Evolutionary conservation across 2,888 invertebrate species (phyloP).

Genomic region (Tenthredo livida): DNA sequence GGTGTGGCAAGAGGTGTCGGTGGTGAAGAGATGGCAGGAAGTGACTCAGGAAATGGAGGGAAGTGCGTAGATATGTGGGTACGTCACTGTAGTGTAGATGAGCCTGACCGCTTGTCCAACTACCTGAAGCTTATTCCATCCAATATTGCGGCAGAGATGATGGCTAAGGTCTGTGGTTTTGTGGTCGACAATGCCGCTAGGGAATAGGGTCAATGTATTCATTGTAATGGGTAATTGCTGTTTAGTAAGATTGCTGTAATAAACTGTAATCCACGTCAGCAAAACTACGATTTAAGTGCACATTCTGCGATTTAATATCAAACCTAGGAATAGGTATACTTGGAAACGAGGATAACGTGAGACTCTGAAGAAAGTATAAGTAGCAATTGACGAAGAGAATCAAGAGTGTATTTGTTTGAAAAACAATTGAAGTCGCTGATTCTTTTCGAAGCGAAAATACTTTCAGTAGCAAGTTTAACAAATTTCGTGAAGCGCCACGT

Average conservation of each 20-base stretch:
- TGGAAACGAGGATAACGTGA: not conserved
- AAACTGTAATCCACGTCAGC: conserved; percentile 1
- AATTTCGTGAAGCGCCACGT: not conserved
- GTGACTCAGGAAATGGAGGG: conserved; percentile 47
- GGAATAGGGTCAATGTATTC: conserved; percentile 67
- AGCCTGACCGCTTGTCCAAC: conserved; percentile 47
- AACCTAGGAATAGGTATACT: not conserved
- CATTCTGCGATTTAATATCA: not conserved
- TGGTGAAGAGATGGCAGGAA: conserved; percentile 15
- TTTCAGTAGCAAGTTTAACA: not conserved
- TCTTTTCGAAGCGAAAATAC: not conserved
- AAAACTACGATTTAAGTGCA: conserved; percentile 10
- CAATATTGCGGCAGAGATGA: conserved; percentile 59
- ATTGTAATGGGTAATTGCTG: conserved; percentile 68
- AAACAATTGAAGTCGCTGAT: not conserved
- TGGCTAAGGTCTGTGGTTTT: conserved; percentile 64
- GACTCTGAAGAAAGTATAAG: not conserved
- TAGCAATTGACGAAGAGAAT: not conserved
- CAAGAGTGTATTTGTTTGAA: not conserved
- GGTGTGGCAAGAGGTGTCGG: conserved; percentile 21
- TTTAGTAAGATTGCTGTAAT: conserved; percentile 54
- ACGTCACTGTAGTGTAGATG: conserved; percentile 45
- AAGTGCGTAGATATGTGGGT: conserved; percentile 47
- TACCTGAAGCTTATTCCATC: conserved; percentile 54
- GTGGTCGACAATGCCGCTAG: conserved; percentile 65